Evolutionary conservation across 2,888 invertebrate species (phyloP).

Genomic region (Xestia xanthographa): DNA sequence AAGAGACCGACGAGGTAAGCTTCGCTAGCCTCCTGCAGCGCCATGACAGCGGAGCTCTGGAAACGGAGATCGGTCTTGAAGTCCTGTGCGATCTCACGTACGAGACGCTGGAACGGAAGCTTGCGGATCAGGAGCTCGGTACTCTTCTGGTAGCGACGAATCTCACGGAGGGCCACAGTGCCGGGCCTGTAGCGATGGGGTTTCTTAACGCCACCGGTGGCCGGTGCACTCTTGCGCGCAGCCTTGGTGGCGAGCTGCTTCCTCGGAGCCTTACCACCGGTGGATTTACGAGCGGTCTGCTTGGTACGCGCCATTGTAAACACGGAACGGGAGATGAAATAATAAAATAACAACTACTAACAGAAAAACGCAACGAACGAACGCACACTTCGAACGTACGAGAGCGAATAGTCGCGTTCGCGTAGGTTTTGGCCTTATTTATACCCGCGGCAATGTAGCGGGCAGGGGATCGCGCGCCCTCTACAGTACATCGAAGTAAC

Average conservation of each 20-base stretch:
- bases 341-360: too few relatives aligned
- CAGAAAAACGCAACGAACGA: too few relatives aligned
- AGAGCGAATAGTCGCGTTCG: not conserved
- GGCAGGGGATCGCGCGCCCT: not conserved
- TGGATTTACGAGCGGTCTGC: slow-evolving; percentile 97
- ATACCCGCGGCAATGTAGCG: not conserved
- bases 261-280: slow-evolving; percentile 97
- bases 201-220: slow-evolving; percentile 96
- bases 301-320: slow-evolving; percentile 47
- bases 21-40: slow-evolving; percentile 95
- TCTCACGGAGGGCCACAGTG: slow-evolving; percentile 97
- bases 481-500: not conserved
- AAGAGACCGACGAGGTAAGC: slow-evolving; percentile 98
- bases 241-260: slow-evolving; percentile 97
- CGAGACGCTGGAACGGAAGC: slow-evolving; percentile 96
- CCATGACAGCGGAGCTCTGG: slow-evolving; percentile 94
- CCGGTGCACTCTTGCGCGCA: slow-evolving; percentile 94
- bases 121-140: slow-evolving; percentile 97
- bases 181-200: slow-evolving; percentile 96
- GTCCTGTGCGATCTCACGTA: slow-evolving; percentile 97
- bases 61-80: slow-evolving; percentile 94
- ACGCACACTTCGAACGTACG: slow-evolving; percentile 28
- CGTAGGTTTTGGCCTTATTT: not conserved
- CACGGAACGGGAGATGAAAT: not conserved
- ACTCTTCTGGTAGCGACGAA: slow-evolving; percentile 97